Evolutionary conservation across 2,797 vertebrate species (phyloP).

Genomic region (Micromesistius poutassou): DNA sequence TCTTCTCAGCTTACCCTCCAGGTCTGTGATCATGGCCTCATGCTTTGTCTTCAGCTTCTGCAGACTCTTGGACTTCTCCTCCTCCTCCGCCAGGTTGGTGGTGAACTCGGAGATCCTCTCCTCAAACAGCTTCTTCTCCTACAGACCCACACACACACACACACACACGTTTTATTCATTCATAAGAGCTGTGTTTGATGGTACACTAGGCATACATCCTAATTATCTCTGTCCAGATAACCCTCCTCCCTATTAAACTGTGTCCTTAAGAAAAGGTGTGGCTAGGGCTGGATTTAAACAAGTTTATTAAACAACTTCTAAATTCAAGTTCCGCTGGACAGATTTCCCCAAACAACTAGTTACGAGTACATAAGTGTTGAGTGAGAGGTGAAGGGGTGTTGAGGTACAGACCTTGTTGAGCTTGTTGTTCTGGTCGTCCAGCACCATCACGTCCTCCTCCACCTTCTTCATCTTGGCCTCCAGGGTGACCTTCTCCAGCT

Average conservation of each 20-base stretch:
- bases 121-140: slow-evolving; percentile 96
- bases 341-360: not conserved
- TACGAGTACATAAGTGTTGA: not conserved
- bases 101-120: slow-evolving; percentile 93
- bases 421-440: slow-evolving; percentile 95
- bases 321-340: not conserved
- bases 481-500: slow-evolving; percentile 92
- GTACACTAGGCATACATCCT: not conserved
- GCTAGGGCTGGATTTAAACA: not conserved
- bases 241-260: not conserved
- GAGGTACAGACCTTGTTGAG: slow-evolving; percentile 80
- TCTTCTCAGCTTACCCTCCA: slow-evolving; percentile 80
- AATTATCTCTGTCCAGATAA: not conserved
- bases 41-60: slow-evolving; percentile 98
- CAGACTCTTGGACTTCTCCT: slow-evolving; percentile 98
- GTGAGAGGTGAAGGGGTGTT: not conserved
- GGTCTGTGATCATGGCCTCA: slow-evolving; percentile 97
- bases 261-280: not conserved
- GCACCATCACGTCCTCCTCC: slow-evolving; percentile 89
- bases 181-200: not conserved
- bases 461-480: slow-evolving; percentile 95
- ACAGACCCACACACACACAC: slow-evolving; percentile 15
- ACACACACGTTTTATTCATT: not conserved
- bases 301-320: not conserved
- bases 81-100: slow-evolving; percentile 93